Evolutionary conservation across 2,113 vertebrate species (phyloP), one percentile per base, ranked within the genome.

Genomic region (Grammomys surdaster): DNA sequence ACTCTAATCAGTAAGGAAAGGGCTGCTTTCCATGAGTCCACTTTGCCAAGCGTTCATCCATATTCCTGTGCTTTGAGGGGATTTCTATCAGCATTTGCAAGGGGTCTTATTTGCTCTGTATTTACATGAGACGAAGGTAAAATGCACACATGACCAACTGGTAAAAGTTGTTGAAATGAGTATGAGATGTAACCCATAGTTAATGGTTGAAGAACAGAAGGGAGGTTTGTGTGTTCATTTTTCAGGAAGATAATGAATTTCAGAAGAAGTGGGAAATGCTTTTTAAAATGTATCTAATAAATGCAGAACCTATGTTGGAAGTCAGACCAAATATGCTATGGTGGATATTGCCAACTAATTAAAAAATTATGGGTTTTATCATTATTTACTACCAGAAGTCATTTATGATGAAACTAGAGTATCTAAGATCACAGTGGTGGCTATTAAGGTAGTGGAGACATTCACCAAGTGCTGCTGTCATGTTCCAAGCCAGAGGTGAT

Each of bases 191-290:
- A 40, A 93, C 19, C 54, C 31, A 82, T 12, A 69, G 80, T 72
- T 72, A 72, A 72, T 26, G 40, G 72, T 20, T 40, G 3, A 82
- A 95, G 20, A 58, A 4, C n/a, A 65, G n/a, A 80, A 77, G 76
- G 87, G 89, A 60, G 7, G 28, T 51, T 77, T 80, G 63, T 56
- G 19, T 28, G 75, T 82, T 58, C 70, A 9, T 26, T 60, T 80
- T 80, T 48, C 26, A 73, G 60, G 19, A 94, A 81, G 40, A 48
- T 46, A 46, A 43, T 77, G 46, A 90, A 73, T 89, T 94, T 89
- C 24, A 95, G 65, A 81, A 94, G 65, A 95, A 96, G 92, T 84
- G 46, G 51, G 19, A 94, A 90, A 67, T 69, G 28, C 48, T 14
- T 84, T 95, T 88, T 82, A 65, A 81, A 26, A 26, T 82, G n/a